A percentile compares a stretch with the other conserved stretches of the same genome.
These are phyloP conservation scores for Hippocampus guttulatus DNA, from an alignment of 2,113 vertebrate species.

Conservation along the genomic window DNA sequence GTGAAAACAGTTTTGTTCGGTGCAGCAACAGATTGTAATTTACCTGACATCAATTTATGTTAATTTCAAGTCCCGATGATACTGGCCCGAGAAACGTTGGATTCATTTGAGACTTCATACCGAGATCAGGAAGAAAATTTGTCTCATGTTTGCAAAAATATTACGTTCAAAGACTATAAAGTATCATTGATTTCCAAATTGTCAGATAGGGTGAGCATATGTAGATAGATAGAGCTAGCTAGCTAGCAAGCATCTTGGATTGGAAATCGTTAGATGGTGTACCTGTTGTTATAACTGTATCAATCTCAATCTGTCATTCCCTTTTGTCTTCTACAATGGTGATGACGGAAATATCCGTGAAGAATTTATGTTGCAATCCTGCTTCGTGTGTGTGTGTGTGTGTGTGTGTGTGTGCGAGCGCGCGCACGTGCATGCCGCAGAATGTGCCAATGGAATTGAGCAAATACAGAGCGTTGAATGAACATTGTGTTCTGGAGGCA, in stretches of 20 bases:
- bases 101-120: no score
- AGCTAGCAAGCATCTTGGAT: neutral
- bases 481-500: slow-evolving; percentile 9
- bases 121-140: no score
- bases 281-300: neutral
- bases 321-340: neutral
- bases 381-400: neutral
- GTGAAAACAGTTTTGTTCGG: no score
- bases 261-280: neutral
- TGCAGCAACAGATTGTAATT: no score
- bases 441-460: slow-evolving; percentile 19
- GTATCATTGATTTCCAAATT: no score
- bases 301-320: neutral
- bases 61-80: no score
- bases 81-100: no score
- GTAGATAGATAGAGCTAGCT: no score
- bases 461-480: slow-evolving; percentile 19
- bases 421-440: neutral
- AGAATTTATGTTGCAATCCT: slow-evolving; percentile 15
- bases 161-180: no score
- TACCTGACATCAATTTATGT: no score
- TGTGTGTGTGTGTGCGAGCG: neutral
- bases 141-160: no score
- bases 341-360: slow-evolving; percentile 4
- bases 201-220: no score